Evolutionary conservation across 2,888 invertebrate species (phyloP).

Genomic region (Lacanobia wlatinum): DNA sequence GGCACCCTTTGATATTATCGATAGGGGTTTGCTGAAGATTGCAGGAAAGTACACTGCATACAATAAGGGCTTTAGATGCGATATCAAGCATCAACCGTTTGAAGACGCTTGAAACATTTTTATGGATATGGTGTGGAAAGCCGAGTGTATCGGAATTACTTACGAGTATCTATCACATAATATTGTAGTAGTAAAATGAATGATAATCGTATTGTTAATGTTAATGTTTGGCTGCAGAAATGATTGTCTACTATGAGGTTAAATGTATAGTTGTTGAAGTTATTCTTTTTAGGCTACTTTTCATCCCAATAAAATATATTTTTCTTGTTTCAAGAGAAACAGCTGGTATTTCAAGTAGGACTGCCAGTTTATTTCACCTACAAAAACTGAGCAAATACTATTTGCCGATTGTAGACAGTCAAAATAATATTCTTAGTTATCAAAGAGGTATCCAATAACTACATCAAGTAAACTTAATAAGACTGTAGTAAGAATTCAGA

Average conservation of each 20-base stretch:
- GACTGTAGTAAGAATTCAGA: too few species aligned
- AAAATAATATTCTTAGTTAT: neutral
- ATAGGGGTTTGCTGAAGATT: constrained; percentile 28
- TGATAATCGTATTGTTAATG: neutral
- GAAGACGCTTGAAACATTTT: constrained; percentile 13
- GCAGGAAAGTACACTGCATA: constrained; percentile 30
- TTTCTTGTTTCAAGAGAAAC: too few species aligned
- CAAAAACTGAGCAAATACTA: too few species aligned
- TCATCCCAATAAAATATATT: too few species aligned
- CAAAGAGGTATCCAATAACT: neutral
- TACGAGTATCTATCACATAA: too few species aligned
- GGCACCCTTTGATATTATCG: constrained; percentile 53
- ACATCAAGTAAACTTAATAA: neutral
- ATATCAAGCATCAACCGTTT: constrained; percentile 22
- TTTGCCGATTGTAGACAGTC: too few species aligned
- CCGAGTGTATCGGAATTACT: neutral
- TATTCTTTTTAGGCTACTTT: too few species aligned
- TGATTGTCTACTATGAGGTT: too few species aligned
- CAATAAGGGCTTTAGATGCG: constrained; percentile 42
- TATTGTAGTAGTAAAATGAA: neutral
- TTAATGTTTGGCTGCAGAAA: too few species aligned
- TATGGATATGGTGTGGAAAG: constrained; percentile 3
- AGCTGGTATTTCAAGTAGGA: too few species aligned
- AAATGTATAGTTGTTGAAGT: too few species aligned
- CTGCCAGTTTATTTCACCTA: too few species aligned